Evolutionary conservation across 2,113 vertebrate genomes (phyloP).

Genomic region (Oreochromis tanganicae): DNA sequence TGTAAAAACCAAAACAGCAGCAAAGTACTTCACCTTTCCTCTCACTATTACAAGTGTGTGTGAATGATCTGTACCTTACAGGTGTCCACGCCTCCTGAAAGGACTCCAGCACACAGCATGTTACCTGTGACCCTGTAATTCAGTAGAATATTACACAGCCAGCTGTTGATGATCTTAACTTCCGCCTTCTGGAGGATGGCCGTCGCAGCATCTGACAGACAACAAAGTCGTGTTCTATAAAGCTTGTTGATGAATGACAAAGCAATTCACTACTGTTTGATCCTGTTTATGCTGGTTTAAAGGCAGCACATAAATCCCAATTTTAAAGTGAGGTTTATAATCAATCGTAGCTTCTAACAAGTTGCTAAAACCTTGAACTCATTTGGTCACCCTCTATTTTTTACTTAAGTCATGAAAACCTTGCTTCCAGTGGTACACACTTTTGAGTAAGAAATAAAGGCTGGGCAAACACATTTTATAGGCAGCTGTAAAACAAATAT

Average conservation of each 20-base stretch:
- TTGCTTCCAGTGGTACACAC: neutral
- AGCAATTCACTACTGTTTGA: rapidly evolving
- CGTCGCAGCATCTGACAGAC: constrained; percentile 2
- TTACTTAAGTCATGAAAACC: rapidly evolving
- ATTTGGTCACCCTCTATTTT: neutral
- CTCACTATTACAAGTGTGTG: neutral
- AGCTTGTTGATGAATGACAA: neutral
- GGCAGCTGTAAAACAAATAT: neutral
- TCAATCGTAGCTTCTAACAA: neutral
- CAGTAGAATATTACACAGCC: constrained; percentile 75
- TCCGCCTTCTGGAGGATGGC: constrained; percentile 82
- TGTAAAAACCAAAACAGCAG: neutral
- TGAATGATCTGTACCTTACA: constrained; percentile 77
- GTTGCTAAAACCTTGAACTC: neutral
- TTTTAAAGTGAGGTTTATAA: neutral
- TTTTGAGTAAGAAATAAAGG: neutral
- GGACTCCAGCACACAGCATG: constrained; percentile 86
- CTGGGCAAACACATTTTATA: neutral
- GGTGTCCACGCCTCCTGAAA: constrained; percentile 82
- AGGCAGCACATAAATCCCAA: neutral
- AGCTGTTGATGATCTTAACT: constrained; percentile 82
- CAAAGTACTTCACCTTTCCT: neutral
- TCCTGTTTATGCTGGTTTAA: neutral
- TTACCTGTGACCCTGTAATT: constrained; percentile 53
- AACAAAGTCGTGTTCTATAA: neutral